Evolutionary conservation across 2,113 vertebrate species (phyloP).

Genomic region (Aegypius monachus): DNA sequence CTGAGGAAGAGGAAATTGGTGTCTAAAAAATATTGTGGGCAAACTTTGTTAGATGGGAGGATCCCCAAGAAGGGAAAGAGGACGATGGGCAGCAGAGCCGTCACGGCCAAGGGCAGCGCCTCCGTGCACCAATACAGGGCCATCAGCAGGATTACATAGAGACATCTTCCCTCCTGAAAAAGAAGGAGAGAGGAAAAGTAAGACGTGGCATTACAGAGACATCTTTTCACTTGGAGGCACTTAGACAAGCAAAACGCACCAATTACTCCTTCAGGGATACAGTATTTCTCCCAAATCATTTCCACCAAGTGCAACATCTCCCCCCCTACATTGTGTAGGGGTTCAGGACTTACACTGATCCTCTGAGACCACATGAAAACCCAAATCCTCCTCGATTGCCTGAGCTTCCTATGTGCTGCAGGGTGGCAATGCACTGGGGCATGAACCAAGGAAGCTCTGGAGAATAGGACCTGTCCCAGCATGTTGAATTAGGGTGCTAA

Average conservation of each 20-base stretch:
- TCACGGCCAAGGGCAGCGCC: constrained; percentile 91
- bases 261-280: background rate
- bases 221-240: background rate
- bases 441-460: background rate
- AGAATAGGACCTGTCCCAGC: background rate
- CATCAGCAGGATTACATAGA: constrained; percentile 93
- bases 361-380: background rate
- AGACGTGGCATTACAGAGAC: background rate
- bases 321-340: background rate
- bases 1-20: constrained; percentile 98
- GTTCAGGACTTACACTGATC: background rate
- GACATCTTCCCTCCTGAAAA: constrained; percentile 92
- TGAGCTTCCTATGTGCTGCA: background rate
- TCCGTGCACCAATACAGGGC: constrained; percentile 94
- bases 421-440: background rate
- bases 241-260: background rate
- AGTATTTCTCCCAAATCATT: background rate
- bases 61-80: constrained; percentile 93
- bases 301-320: background rate
- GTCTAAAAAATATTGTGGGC: constrained; percentile 94
- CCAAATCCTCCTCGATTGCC: background rate
- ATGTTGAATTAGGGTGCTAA: background rate
- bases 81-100: constrained; percentile 89
- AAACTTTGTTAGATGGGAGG: constrained; percentile 87
- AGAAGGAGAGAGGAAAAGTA: background rate